A percentile compares a stretch with the other conserved stretches of the same genome.
phyloP scores from a whole-genome alignment of 2,888 invertebrate species.

The Teinopalpus imperialis region DNA sequence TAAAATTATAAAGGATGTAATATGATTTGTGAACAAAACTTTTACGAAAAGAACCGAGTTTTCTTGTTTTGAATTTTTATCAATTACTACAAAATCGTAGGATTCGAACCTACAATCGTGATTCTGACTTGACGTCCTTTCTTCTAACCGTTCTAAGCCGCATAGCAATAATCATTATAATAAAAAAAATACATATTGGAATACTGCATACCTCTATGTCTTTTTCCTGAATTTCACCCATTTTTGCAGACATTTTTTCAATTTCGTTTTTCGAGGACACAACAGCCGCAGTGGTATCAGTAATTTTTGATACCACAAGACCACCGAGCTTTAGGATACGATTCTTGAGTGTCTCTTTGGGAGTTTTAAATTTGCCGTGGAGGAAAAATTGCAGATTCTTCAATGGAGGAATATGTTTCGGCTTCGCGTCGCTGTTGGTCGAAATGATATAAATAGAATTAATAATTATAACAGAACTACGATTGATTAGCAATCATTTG shows the following conservation, averaged over 20 bases:
- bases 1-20: too few relatives aligned
- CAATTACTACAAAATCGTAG: too few relatives aligned
- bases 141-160: too few relatives aligned
- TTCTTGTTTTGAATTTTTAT: too few relatives aligned
- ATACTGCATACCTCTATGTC: slow-evolving; percentile 84
- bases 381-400: slow-evolving; percentile 90
- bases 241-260: slow-evolving; percentile 84
- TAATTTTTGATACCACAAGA: slow-evolving; percentile 84
- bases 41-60: too few relatives aligned
- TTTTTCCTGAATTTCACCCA: slow-evolving; percentile 84
- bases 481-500: too few relatives aligned
- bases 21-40: too few relatives aligned
- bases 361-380: slow-evolving; percentile 77
- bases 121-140: too few relatives aligned
- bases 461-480: too few relatives aligned
- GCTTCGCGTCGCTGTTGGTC: slow-evolving; percentile 84
- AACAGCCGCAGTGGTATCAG: slow-evolving; percentile 86
- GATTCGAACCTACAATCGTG: too few relatives aligned
- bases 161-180: slow-evolving; percentile 14
- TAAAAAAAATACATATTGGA: slow-evolving; percentile 3
- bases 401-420: slow-evolving; percentile 85
- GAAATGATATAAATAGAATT: too few relatives aligned
- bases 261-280: slow-evolving; percentile 87
- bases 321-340: slow-evolving; percentile 90
- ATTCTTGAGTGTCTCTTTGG: slow-evolving; percentile 84